These are phyloP conservation scores for Oreochromis mossambicus DNA, from an alignment of 2,797 vertebrate genomes.

Conservation along the genomic window DNA sequence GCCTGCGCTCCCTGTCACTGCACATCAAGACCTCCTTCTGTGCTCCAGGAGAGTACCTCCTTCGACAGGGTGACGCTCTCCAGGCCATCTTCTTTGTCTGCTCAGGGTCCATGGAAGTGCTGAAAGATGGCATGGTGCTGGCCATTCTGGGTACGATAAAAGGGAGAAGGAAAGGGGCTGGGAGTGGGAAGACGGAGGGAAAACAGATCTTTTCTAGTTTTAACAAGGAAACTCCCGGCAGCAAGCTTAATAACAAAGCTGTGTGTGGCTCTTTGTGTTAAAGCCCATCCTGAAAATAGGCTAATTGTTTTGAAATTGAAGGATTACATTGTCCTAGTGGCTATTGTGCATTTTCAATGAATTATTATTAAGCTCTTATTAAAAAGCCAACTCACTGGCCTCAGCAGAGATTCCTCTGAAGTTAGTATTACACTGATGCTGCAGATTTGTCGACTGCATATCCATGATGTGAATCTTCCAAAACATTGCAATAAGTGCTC, in stretches of 20 bases:
- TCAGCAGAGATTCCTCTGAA: background rate
- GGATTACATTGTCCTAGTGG: slow-evolving; percentile 4
- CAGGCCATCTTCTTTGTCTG: slow-evolving; percentile 98
- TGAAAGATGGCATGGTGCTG: slow-evolving; percentile 93
- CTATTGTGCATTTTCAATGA: background rate
- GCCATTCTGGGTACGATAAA: slow-evolving; percentile 89
- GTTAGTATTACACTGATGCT: background rate
- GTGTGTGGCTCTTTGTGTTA: slow-evolving; percentile 11
- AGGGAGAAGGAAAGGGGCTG: background rate
- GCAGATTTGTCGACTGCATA: background rate
- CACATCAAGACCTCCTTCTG: slow-evolving; percentile 99
- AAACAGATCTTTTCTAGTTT: background rate
- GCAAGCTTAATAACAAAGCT: slow-evolving; percentile 17
- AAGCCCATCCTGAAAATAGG: slow-evolving; percentile 24
- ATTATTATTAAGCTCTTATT: slow-evolving; percentile 3
- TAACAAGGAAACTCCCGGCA: background rate
- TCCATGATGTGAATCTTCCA: background rate
- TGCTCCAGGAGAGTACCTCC: slow-evolving; percentile 94
- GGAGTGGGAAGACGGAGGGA: background rate
- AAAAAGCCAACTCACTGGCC: background rate
- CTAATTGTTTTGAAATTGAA: slow-evolving; percentile 18
- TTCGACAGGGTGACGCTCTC: slow-evolving; percentile 93
- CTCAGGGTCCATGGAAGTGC: slow-evolving; percentile 98
- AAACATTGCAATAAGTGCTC: background rate
- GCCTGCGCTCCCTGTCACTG: slow-evolving; percentile 94